Percentiles rank a stretch among this genome's conserved stretches.
phyloP scores from a whole-genome alignment of 2,113 vertebrate species.

The Oncorhynchus nerka region DNA sequence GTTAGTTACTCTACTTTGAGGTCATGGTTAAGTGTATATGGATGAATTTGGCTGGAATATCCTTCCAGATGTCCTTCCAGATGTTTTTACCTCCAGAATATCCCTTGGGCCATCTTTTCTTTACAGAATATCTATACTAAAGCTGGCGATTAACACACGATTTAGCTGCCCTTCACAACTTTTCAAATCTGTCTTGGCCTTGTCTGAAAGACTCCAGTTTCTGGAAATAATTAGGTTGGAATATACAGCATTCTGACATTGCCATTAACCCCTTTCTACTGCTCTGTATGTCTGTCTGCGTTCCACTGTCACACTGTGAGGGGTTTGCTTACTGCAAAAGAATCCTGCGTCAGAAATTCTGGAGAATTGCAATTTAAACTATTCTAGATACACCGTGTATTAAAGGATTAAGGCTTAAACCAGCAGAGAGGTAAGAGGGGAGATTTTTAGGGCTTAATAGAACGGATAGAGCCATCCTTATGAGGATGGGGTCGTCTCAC shows the following conservation, averaged over 20 bases:
- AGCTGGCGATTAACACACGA: not conserved
- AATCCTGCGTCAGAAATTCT: conserved; percentile 57
- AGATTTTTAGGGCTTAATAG: conserved; percentile 58
- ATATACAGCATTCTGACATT: conserved; percentile 4
- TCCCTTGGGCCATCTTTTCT: not conserved
- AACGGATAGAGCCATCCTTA: conserved; percentile 44
- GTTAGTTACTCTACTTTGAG: no score
- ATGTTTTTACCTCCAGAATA: no score
- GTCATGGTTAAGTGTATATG: no score
- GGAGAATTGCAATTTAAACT: conserved; percentile 68
- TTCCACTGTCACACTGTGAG: conserved; percentile 8
- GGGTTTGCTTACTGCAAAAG: conserved; percentile 42
- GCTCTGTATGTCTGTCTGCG: conserved; percentile 21
- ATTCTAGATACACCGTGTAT: conserved; percentile 67
- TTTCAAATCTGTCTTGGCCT: not conserved
- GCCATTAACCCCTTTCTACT: conserved; percentile 20
- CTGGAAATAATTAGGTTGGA: not conserved
- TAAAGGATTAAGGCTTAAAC: conserved; percentile 68
- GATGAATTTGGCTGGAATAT: no score
- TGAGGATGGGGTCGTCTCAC: conserved; percentile 44
- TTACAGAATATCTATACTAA: not conserved
- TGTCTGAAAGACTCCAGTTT: not conserved
- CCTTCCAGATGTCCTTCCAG: no score
- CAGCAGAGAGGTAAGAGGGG: conserved; percentile 54
- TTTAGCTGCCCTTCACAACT: not conserved